phyloP scores from a whole-genome alignment of 2,888 invertebrate species.

The Pristionchus fissidentatus region DNA sequence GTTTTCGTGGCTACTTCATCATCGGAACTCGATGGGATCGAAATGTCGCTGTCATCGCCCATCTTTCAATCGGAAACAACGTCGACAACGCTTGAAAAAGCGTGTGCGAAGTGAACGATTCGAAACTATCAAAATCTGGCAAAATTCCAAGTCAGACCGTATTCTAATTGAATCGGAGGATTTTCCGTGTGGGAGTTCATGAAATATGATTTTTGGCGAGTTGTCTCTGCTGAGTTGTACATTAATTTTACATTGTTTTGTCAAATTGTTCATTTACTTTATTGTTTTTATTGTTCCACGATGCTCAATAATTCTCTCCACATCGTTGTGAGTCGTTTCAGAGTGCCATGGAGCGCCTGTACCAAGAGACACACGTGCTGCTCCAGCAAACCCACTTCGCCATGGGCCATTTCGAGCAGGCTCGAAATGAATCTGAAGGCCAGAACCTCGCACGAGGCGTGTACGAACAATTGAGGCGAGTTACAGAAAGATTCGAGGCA shows the following conservation, averaged over 20 bases:
- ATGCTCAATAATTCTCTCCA: neutral
- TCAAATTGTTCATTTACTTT: neutral
- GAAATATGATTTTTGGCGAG: no score
- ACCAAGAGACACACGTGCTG: constrained; percentile 67
- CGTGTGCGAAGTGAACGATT: neutral
- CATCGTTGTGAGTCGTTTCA: neutral
- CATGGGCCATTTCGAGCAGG: constrained; percentile 64
- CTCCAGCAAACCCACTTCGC: constrained; percentile 66
- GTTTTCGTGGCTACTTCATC: neutral
- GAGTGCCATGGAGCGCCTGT: constrained; percentile 67
- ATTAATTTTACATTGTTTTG: neutral
- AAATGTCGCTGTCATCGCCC: constrained; percentile 37
- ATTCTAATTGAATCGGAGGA: neutral
- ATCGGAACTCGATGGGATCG: constrained; percentile 40
- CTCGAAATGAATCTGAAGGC: constrained; percentile 68
- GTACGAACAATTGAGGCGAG: constrained; percentile 66
- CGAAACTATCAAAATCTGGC: neutral
- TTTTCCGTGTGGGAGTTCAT: constrained; percentile 9
- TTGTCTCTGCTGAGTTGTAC: constrained; percentile 41
- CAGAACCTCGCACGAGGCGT: constrained; percentile 67
- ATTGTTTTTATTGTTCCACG: neutral
- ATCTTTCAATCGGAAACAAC: neutral
- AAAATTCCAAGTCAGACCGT: neutral
- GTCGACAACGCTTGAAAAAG: neutral
- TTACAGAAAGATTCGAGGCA: neutral